Evolutionary conservation across 2,888 invertebrate genomes (phyloP).

Genomic region (Troides helena): DNA sequence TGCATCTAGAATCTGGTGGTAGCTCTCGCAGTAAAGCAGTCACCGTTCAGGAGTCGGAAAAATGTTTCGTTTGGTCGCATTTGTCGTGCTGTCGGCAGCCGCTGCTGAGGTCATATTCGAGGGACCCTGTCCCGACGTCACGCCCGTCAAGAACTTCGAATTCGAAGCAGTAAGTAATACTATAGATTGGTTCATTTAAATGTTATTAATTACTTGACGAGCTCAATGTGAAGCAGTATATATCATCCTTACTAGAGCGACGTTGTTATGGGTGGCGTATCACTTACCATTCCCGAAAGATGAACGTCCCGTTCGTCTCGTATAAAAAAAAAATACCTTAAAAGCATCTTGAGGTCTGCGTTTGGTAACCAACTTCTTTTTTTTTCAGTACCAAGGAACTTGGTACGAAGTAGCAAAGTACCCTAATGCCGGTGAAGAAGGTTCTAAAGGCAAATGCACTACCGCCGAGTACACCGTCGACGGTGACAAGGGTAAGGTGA

Average conservation of each 20-base stretch:
- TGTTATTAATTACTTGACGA: no score
- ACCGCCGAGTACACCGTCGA: conserved; percentile 75
- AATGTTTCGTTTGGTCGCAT: neutral
- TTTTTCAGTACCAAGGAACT: conserved; percentile 31
- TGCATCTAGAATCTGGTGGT: neutral
- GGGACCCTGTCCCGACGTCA: conserved; percentile 18
- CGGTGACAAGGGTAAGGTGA: conserved; percentile 57
- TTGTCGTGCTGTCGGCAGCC: neutral
- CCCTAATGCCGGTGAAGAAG: conserved; percentile 33
- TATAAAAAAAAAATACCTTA: no score
- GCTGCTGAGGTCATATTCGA: conserved; percentile 11
- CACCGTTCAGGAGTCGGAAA: neutral
- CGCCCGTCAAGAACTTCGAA: conserved; percentile 15
- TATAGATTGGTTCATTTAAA: no score
- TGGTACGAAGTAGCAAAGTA: conserved; percentile 39
- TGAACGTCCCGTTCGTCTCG: no score
- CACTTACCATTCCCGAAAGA: no score
- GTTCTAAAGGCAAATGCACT: conserved; percentile 32
- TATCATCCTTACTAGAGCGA: no score
- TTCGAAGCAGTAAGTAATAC: conserved; percentile 13
- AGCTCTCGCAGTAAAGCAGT: neutral
- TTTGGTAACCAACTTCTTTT: neutral
- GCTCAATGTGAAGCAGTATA: no score
- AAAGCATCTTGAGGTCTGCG: no score
- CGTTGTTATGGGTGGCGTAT: no score